Percentiles rank a stretch among this genome's conserved stretches.
phyloP scores from a whole-genome alignment of 1,140 invertebrate species.

The Pachypeltis micranthus region DNA sequence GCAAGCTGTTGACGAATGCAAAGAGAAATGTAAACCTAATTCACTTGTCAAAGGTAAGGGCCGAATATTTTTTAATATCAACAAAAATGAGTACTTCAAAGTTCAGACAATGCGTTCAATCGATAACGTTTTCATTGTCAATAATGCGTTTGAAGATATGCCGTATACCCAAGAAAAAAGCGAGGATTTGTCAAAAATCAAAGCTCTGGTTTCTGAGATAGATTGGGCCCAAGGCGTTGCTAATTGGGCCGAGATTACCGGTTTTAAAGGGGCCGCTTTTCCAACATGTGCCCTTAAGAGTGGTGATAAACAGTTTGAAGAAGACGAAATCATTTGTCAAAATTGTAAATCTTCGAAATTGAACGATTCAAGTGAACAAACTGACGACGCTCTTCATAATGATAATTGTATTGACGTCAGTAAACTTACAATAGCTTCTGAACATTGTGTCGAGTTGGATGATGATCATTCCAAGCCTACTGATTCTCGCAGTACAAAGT shows the following conservation, averaged over 20 bases:
- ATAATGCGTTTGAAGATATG: slow-evolving; percentile 21
- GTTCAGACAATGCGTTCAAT: slow-evolving; percentile 38
- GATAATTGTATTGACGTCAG: too few species aligned
- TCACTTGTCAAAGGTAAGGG: slow-evolving; percentile 34
- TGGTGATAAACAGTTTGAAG: background rate
- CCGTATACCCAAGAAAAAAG: slow-evolving; percentile 31
- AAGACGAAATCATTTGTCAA: background rate
- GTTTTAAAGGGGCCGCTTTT: slow-evolving; percentile 34
- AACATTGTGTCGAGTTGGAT: too few species aligned
- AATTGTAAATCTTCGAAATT: too few species aligned
- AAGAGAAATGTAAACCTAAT: slow-evolving; percentile 35
- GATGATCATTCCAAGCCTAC: too few species aligned
- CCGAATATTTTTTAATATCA: slow-evolving; percentile 39
- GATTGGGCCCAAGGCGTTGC: slow-evolving; percentile 37
- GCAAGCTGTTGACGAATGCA: slow-evolving; percentile 41
- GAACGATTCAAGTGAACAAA: too few species aligned
- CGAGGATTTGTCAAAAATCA: slow-evolving; percentile 30
- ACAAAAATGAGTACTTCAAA: slow-evolving; percentile 31
- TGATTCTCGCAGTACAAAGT: too few species aligned
- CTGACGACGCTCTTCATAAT: too few species aligned
- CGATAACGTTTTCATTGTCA: slow-evolving; percentile 38
- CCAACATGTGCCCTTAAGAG: slow-evolving; percentile 21
- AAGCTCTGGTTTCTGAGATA: slow-evolving; percentile 32
- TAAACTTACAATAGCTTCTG: too few species aligned
- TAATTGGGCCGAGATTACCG: slow-evolving; percentile 37